Percentiles rank a stretch among this genome's conserved stretches.
Conservation (phyloP, 2,797 vertebrate species). For the Gobio occitaniae region DNA sequence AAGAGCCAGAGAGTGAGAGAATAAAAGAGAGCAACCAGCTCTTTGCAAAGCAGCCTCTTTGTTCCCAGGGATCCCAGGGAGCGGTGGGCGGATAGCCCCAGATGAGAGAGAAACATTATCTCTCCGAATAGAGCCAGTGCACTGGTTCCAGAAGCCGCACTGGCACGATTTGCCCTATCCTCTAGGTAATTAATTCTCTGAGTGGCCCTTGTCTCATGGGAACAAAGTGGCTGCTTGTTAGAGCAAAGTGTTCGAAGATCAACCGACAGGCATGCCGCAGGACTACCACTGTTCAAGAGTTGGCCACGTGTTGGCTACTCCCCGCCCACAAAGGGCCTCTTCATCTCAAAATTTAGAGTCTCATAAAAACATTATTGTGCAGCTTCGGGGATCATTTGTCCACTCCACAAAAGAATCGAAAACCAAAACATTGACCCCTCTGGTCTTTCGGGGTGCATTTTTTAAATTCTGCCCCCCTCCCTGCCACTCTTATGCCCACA, state of each 20-base stretch:
- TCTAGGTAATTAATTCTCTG: constrained; percentile 83
- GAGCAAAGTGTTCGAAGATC: constrained; percentile 71
- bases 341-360: constrained; percentile 89
- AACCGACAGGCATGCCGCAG: constrained; percentile 72
- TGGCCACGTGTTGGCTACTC: constrained; percentile 89
- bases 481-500: constrained; percentile 71
- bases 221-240: constrained; percentile 88
- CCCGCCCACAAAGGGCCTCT: constrained; percentile 87
- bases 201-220: constrained; percentile 76
- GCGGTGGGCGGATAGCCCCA: constrained; percentile 83
- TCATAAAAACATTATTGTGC: constrained; percentile 98
- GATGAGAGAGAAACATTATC: constrained; percentile 91
- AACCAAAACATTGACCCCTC: constrained; percentile 84
- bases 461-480: constrained; percentile 80
- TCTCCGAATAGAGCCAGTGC: constrained; percentile 81
- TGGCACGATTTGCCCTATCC: constrained; percentile 71
- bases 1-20: constrained; percentile 54
- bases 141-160: constrained; percentile 69
- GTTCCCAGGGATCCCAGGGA: constrained; percentile 72
- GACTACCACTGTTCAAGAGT: constrained; percentile 85
- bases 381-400: constrained; percentile 84
- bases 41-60: constrained; percentile 70
- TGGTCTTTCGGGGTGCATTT: constrained; percentile 76
- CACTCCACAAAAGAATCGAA: constrained; percentile 81
- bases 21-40: constrained; percentile 22